These are phyloP conservation scores for Elaphurus davidianus DNA, from an alignment of 2,113 vertebrate genomes.

Conservation along the genomic window DNA sequence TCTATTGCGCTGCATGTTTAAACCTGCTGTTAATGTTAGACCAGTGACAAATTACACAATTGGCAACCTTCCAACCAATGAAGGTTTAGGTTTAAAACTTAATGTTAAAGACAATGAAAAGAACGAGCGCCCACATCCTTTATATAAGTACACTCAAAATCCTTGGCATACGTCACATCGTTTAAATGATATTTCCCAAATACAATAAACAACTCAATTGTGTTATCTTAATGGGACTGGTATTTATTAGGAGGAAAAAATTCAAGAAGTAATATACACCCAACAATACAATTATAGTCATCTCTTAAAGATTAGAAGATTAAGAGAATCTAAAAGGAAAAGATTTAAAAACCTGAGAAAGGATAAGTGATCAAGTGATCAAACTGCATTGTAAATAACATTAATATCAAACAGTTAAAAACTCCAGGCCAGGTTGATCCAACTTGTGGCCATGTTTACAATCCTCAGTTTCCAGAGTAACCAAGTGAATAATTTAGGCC, in stretches of 20 bases:
- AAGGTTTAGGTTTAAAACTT: constrained; percentile 80
- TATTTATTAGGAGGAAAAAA: constrained; percentile 1
- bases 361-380: constrained; percentile 34
- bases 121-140: constrained; percentile 80
- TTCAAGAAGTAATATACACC: constrained; percentile 25
- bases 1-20: constrained; percentile 88
- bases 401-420: constrained; percentile 46
- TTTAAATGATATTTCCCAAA: constrained; percentile 59
- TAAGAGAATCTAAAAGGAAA: constrained; percentile 16
- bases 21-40: constrained; percentile 93
- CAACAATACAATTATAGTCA: constrained; percentile 24
- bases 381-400: constrained; percentile 60
- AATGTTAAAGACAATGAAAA: constrained; percentile 83
- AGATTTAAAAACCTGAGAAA: constrained; percentile 15
- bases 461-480: constrained; percentile 45
- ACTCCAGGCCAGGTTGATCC: constrained; percentile 23
- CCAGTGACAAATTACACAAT: constrained; percentile 86
- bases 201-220: constrained; percentile 27
- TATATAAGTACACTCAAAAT: constrained; percentile 70
- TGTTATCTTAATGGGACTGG: not conserved
- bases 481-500: constrained; percentile 24
- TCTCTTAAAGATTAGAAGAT: constrained; percentile 32
- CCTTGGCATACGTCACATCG: constrained; percentile 54
- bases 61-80: constrained; percentile 88
- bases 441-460: constrained; percentile 45